Conservation (phyloP, 2,113 vertebrate genomes). For the Myotis brandtii region DNA sequence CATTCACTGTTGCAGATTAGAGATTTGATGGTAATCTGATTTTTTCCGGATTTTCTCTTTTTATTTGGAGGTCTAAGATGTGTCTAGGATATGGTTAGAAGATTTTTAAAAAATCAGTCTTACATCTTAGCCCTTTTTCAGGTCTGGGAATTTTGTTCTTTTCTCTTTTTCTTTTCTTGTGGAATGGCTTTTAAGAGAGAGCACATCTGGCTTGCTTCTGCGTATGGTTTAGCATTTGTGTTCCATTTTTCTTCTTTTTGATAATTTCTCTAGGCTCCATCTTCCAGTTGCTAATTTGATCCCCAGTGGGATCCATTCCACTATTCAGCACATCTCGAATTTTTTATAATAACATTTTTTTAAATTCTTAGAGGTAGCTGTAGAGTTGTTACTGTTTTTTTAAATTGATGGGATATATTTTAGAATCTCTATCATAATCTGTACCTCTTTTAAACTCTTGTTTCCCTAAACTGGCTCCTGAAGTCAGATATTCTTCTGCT, state of each 20-base stretch:
- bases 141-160: neutral
- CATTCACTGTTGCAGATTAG: neutral
- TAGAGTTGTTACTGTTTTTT: neutral
- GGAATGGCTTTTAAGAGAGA: neutral
- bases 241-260: neutral
- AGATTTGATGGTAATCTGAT: neutral
- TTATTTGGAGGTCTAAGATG: neutral
- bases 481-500: neutral
- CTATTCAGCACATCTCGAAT: conserved; percentile 8
- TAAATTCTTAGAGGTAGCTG: neutral
- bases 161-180: conserved; percentile 9
- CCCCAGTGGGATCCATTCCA: neutral
- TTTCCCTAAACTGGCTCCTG: conserved; percentile 6
- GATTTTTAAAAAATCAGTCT: neutral
- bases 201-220: neutral
- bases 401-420: neutral
- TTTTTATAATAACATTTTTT: neutral
- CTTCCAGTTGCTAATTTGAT: neutral
- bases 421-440: neutral
- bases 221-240: neutral
- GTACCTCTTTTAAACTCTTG: neutral
- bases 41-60: conserved; percentile 11
- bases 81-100: neutral
- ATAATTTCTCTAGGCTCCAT: neutral
- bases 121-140: neutral